Evolutionary conservation across 2,888 invertebrate genomes (phyloP).

Genomic region (Petrolisthes cinctipes): DNA sequence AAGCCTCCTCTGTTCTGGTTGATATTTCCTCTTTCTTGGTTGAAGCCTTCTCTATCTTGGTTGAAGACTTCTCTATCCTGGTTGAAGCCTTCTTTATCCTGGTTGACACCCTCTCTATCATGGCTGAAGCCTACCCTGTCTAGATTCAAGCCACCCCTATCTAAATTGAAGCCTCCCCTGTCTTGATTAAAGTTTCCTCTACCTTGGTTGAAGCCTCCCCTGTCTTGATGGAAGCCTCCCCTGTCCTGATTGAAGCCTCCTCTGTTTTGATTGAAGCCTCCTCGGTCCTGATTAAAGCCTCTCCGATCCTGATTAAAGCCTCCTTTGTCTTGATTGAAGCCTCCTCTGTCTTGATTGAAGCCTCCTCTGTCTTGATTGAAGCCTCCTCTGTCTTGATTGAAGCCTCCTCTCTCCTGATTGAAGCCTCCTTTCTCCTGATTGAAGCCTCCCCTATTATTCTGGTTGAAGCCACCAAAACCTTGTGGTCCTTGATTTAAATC

Average conservation of each 20-base stretch:
- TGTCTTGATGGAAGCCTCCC: neutral
- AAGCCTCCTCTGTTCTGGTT: slow-evolving; percentile 8
- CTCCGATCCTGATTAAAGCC: neutral
- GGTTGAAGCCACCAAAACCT: neutral
- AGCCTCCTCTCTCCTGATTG: no score
- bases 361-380: slow-evolving; percentile 5
- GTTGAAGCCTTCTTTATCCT: neutral
- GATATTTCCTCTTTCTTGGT: slow-evolving; percentile 28
- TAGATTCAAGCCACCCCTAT: no score
- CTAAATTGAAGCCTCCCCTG: no score
- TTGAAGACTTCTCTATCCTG: no score
- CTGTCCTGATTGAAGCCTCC: neutral
- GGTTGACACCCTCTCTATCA: slow-evolving; percentile 15
- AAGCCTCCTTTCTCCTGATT: neutral
- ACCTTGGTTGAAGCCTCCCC: no score
- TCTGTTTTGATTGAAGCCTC: slow-evolving; percentile 4
- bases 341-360: neutral
- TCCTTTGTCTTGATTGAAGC: neutral
- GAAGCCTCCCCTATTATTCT: neutral
- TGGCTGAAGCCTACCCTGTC: slow-evolving; percentile 2
- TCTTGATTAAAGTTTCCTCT: no score
- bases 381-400: neutral
- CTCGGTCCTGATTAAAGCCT: slow-evolving; percentile 11
- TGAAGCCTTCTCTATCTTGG: slow-evolving; percentile 38
- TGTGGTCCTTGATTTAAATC: no score